These are phyloP conservation scores for Caerostris darwini DNA, from an alignment of 1,140 invertebrate genomes.

Conservation along the genomic window DNA sequence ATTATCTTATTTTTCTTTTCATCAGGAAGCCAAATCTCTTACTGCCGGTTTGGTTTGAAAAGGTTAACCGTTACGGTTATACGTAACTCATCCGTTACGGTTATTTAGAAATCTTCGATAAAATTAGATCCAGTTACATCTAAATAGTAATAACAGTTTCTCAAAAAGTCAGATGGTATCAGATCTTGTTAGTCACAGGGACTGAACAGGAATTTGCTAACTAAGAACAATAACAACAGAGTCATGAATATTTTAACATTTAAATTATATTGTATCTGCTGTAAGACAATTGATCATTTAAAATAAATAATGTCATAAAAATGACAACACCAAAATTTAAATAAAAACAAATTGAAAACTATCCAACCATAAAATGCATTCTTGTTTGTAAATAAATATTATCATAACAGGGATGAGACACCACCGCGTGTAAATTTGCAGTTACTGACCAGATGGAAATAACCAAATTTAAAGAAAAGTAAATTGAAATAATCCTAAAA, in stretches of 20 bases:
- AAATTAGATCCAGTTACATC: neutral
- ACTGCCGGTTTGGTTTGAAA: neutral
- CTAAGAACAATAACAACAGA: neutral
- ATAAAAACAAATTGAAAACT: neutral
- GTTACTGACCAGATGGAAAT: too few species aligned
- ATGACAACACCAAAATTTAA: neutral
- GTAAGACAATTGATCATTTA: neutral
- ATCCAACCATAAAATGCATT: neutral
- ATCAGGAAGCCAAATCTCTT: neutral
- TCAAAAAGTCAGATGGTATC: neutral
- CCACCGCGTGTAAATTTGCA: too few species aligned
- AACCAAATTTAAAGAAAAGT: too few species aligned
- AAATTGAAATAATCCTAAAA: too few species aligned
- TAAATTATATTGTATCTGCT: neutral
- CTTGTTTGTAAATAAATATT: neutral
- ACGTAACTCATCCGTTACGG: neutral
- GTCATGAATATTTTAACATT: neutral
- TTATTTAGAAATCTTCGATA: neutral
- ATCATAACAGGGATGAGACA: too few species aligned
- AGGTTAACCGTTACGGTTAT: neutral
- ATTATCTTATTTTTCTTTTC: constrained; percentile 18
- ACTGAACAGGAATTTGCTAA: neutral
- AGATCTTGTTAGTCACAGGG: neutral
- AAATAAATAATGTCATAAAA: neutral
- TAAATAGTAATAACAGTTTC: neutral